These are phyloP conservation scores for Teleopsis dalmanni DNA, from an alignment of 1,140 invertebrate genomes.

Conservation along the genomic window DNA sequence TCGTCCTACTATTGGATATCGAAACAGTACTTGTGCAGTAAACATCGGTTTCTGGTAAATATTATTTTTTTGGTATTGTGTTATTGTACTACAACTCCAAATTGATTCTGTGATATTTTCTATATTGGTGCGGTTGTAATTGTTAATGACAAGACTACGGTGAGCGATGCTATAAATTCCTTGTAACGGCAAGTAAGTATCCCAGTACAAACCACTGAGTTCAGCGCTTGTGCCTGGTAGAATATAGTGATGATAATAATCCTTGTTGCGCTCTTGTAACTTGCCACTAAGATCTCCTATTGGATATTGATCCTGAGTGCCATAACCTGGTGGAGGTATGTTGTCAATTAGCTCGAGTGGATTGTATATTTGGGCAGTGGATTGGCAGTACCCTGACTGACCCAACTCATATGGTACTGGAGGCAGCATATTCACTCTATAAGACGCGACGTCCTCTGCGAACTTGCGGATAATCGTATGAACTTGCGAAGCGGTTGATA, in stretches of 20 bases:
- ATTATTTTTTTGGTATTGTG: slow-evolving; percentile 57
- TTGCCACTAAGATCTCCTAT: slow-evolving; percentile 88
- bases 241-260: slow-evolving; percentile 57
- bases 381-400: slow-evolving; percentile 51
- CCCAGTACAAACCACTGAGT: slow-evolving; percentile 67
- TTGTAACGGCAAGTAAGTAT: slow-evolving; percentile 78
- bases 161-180: slow-evolving; percentile 73
- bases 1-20: slow-evolving; percentile 81
- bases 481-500: slow-evolving; percentile 23
- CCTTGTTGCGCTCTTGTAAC: slow-evolving; percentile 63
- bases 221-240: slow-evolving; percentile 59
- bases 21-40: slow-evolving; percentile 65
- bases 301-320: slow-evolving; percentile 82
- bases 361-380: slow-evolving; percentile 62
- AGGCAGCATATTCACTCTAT: slow-evolving; percentile 61
- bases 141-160: slow-evolving; percentile 74
- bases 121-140: slow-evolving; percentile 49
- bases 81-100: slow-evolving; percentile 61
- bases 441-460: slow-evolving; percentile 52
- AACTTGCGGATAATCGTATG: slow-evolving; percentile 33
- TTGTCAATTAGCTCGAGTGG: slow-evolving; percentile 52
- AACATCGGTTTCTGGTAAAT: slow-evolving; percentile 62
- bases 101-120: slow-evolving; percentile 50
- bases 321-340: slow-evolving; percentile 57
- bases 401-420: slow-evolving; percentile 49